Evolutionary conservation across 2,888 invertebrate genomes (phyloP).

Genomic region (Himalopsyche japonica): DNA sequence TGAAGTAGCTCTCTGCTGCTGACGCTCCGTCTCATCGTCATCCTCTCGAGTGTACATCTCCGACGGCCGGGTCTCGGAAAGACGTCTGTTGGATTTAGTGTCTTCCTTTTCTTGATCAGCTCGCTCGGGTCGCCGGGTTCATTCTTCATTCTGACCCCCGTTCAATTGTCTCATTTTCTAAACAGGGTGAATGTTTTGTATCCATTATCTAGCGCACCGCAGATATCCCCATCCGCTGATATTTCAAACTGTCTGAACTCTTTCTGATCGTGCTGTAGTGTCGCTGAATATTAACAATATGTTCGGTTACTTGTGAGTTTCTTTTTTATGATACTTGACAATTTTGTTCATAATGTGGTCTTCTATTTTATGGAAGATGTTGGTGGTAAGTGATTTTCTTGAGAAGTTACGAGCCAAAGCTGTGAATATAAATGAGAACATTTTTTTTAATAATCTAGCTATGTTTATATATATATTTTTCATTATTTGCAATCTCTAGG

Average conservation of each 20-base stretch:
- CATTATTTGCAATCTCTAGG: conserved; percentile 36
- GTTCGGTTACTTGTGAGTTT: background rate
- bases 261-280: background rate
- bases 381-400: background rate
- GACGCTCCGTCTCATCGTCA: background rate
- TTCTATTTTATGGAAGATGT: background rate
- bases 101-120: conserved; percentile 33
- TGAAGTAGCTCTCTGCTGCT: background rate
- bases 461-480: conserved; percentile 5
- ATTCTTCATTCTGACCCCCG: background rate
- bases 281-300: background rate
- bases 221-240: background rate
- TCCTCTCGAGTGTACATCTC: background rate
- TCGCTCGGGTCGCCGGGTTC: conserved; percentile 17
- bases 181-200: conserved; percentile 35
- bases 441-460: conserved; percentile 21
- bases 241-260: background rate
- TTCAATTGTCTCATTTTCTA: conserved; percentile 35
- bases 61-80: background rate
- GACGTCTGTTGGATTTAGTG: conserved; percentile 3
- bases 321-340: background rate
- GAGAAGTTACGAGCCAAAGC: conserved; percentile 3
- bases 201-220: background rate
- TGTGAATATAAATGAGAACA: conserved; percentile 19
- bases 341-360: background rate